phyloP scores from a whole-genome alignment of 2,113 vertebrate species.

The Mormoops blainvillei region DNA sequence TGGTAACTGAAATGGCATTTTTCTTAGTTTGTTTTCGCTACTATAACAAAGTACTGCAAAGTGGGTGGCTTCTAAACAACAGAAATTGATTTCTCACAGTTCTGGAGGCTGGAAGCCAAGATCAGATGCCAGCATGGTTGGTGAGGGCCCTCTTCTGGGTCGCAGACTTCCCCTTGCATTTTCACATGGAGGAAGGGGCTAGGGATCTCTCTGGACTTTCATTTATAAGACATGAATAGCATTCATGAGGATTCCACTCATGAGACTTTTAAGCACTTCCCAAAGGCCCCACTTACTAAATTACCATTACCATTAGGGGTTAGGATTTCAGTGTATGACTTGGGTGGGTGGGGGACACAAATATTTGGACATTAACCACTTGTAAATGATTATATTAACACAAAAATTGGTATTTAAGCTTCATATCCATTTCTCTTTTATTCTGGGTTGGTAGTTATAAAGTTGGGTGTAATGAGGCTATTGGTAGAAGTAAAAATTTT shows the following conservation, averaged over 20 bases:
- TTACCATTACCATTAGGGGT: not conserved
- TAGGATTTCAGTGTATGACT: not conserved
- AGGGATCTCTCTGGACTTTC: not conserved
- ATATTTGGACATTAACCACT: not conserved
- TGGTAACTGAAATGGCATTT: not conserved
- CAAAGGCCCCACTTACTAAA: not conserved
- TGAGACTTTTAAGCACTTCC: not conserved
- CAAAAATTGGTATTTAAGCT: not conserved
- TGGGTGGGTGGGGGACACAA: not conserved
- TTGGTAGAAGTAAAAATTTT: slow-evolving; percentile 3
- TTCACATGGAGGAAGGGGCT: not conserved
- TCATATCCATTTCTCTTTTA: not conserved
- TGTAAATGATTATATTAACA: not conserved
- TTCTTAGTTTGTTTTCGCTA: not conserved
- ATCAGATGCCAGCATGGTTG: not conserved
- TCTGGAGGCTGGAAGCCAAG: not conserved
- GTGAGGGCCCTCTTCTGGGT: not conserved
- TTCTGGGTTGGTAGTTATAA: not conserved
- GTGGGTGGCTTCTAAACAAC: not conserved
- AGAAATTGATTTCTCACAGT: not conserved
- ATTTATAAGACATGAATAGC: not conserved
- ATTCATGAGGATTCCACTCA: not conserved
- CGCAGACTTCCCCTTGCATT: not conserved
- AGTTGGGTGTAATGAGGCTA: not conserved
- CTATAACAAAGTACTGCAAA: not conserved